Evolutionary conservation across 2,797 vertebrate genomes (phyloP), one percentile per base, ranked within the genome.

Genomic region (Neomorphus geoffroyi): DNA sequence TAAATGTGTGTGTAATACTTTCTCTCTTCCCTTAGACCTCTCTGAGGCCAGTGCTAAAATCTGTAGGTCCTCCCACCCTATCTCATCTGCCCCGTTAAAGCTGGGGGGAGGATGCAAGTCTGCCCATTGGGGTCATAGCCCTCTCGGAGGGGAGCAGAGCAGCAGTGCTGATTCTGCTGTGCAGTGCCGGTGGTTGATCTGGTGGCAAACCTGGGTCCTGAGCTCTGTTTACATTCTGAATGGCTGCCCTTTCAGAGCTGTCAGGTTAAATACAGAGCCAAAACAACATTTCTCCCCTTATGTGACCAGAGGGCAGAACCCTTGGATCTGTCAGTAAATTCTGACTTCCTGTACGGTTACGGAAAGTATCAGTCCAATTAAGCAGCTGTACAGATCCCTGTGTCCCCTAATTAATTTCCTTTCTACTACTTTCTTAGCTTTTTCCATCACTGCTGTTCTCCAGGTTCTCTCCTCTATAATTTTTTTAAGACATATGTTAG

Each of bases 331-430:
- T 82, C 67, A 18, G 41, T 80, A 88, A 82, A 33, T 67, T 74
- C 79, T 66, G 64, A 60, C 74, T 93, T 93, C 91, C 90, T 85
- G 86, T 19, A 41, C 15, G 10, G 50, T 88, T 91, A 56, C 1
- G 22, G 66, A 72, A 96, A 91, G 33, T 50, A 61, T 57, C 79
- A 33, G 17, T 5, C 70, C 82, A 93, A 70, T 96, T 93, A 95
- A 80, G 83, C 51, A 14, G 58, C 65, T 83, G 64, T 60, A 75
- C 58, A 74, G 91, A 64, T 39, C 46, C 57, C 50, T 65, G 22
- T 74, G 64, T 64, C 81, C 50, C n/a, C 78, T 93, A 88, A 95
- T 94, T 96, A 93, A 89, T 89, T 95, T 92, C 57, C 45, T 90
- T 86, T 73, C 82, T 41, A 8, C 72, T 90, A 12, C 22, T 88